Evolutionary conservation across 2,888 invertebrate genomes (phyloP), one percentile per base, ranked within the genome.

Genomic region (Celastrina argiolus): DNA sequence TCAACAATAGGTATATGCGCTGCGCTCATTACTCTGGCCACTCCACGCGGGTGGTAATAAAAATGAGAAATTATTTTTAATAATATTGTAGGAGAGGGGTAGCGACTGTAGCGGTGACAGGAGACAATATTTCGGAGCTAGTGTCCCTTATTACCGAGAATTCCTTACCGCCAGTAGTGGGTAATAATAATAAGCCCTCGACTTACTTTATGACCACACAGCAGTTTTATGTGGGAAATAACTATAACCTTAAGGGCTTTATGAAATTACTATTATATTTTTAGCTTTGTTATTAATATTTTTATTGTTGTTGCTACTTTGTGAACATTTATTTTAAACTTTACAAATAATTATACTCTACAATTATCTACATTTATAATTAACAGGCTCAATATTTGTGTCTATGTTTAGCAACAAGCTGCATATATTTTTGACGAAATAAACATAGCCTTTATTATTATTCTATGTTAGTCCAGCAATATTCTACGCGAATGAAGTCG

Each of bases 41-140:
- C 67, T 69, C 64, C 34, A 67, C 56, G 59, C 66, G 67, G 69
- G 67, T 65, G 78, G 85, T 79, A 88, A 90, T 90, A 89, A 90
- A 91, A 89, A 88, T 90, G 90, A 91, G 90, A 88, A 90, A 91
- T 91, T 90, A 91, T 91, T 89, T 91, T 91, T 91, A 91, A 90
- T 90, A 89, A 88, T 83, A 85, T 81, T 81, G 81, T 75, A 72
- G 74, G 76, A 75, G 78, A 75, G 74, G 76, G 75, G 75, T 72
- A 76, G 69, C 70, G 70, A 69, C n/a, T n/a, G 70, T 51, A 63
- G 71, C 67, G 74, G 79, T 84, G 85, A 84, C 82, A 78, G 71
- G 71, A 76, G 82, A 82, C 84, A 83, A 87, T 85, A 87, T 87
- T 85, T 83, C 78, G 81, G 80, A 77, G 76, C 79, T 81, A 78